phyloP scores from a whole-genome alignment of 2,797 vertebrate genomes.

The Poecilia picta region DNA sequence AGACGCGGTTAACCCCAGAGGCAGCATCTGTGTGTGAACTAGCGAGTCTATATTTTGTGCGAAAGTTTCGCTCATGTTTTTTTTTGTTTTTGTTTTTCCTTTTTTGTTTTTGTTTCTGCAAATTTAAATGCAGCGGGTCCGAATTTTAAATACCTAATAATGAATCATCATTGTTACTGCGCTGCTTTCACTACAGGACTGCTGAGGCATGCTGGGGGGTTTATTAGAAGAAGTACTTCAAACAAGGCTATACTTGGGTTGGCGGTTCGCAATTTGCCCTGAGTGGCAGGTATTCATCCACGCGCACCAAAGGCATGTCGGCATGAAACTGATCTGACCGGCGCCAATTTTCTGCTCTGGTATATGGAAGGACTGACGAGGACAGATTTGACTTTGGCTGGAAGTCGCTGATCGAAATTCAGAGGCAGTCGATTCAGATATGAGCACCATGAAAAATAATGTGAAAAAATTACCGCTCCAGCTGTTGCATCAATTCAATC shows the following conservation, averaged over 20 bases:
- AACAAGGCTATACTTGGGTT: constrained; percentile 47
- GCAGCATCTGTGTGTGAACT: constrained; percentile 57
- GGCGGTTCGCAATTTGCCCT: constrained; percentile 67
- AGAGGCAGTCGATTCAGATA: constrained; percentile 20
- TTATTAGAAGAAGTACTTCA: constrained; percentile 63
- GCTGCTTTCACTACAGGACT: constrained; percentile 46
- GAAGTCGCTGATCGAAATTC: constrained; percentile 22
- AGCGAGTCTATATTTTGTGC: constrained; percentile 8
- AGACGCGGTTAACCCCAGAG: constrained; percentile 66
- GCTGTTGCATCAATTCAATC: constrained; percentile 37
- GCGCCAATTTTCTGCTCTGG: constrained; percentile 42
- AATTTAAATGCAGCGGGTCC: constrained; percentile 41
- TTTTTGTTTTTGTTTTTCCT: neutral
- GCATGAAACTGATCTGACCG: constrained; percentile 53
- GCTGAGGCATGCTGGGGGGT: constrained; percentile 73
- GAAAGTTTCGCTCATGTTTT: constrained; percentile 18
- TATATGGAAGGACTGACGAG: constrained; percentile 27
- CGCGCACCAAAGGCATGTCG: constrained; percentile 60
- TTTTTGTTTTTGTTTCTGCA: constrained; percentile 15
- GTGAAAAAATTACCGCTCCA: constrained; percentile 27
- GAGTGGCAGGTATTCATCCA: constrained; percentile 54
- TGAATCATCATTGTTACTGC: constrained; percentile 36
- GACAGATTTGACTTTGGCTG: constrained; percentile 31
- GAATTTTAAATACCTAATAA: constrained; percentile 27
- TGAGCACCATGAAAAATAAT: constrained; percentile 14